phyloP scores from a whole-genome alignment of 2,888 invertebrate genomes.

The Cephalotes varians region DNA sequence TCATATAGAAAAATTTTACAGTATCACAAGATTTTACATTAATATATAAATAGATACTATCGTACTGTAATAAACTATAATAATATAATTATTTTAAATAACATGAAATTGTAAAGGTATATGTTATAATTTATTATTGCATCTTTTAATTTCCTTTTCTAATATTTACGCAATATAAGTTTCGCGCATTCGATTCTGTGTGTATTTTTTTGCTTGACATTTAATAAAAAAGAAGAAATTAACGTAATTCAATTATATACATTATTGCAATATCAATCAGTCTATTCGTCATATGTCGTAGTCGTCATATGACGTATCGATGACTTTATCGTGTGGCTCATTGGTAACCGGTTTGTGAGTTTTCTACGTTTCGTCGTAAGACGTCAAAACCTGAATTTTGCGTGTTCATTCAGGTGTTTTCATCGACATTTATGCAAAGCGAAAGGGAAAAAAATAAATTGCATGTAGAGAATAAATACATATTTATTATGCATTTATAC shows the following conservation, averaged over 20 bases:
- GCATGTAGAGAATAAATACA: slow-evolving; percentile 56
- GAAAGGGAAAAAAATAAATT: slow-evolving; percentile 26
- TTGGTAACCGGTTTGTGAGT: slow-evolving; percentile 19
- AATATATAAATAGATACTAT: no score
- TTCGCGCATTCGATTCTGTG: neutral
- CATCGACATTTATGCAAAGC: neutral
- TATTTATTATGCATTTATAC: slow-evolving; percentile 55
- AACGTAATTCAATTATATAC: neutral
- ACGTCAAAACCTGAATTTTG: neutral
- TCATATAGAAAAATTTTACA: neutral
- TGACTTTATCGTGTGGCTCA: neutral
- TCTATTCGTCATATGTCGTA: neutral
- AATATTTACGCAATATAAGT: neutral
- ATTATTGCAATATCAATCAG: neutral
- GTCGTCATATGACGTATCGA: no score
- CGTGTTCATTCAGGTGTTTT: neutral
- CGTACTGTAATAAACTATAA: no score
- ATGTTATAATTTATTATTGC: no score
- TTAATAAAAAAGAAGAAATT: neutral
- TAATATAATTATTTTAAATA: no score
- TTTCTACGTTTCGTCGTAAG: neutral
- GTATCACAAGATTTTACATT: neutral
- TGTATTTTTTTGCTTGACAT: neutral
- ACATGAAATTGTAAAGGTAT: no score
- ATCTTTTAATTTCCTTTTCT: neutral